Base-by-base conservation (phyloP, 2,797 vertebrate genomes). In the Zenarchopterus dispar region DNA sequence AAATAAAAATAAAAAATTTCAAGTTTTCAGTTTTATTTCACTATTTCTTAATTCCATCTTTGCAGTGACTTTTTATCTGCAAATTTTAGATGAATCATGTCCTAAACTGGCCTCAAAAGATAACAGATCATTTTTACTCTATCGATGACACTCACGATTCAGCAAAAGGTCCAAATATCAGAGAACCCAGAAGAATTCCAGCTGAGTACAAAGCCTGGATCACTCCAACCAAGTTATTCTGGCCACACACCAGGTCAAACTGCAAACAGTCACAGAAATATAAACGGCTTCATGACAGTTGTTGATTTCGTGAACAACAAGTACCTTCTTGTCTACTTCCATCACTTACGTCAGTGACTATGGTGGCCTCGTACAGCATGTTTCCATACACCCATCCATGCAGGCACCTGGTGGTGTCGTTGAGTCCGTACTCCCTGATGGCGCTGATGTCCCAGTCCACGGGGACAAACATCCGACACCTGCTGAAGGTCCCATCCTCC, bases 391-490 rank as follows among this genome's bases (percentile, higher is more conserved):
- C 88, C 94, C 95, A 96, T 56, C 95, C 94, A 1, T 56, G 31
- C 59, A 52, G 74, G n/a, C 95, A 96, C 5, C 47, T 44, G 44
- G 92, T 80, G 0, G 94, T 96, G 22, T 79, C 28, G 0, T 94
- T 95, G 19, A 95, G 93, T 23, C 92, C 90, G 0, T 87, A 80
- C 0, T 75, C 59, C 71, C 87, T 8, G 75, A 96, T 93, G 66
- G 81, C 67, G 0, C 64, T 13, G 0, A 96, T 89, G 75, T 92
- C 86, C 93, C 92, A 81, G 22, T 90, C 81, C 63, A 89, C 88
- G 0, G 94, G 95, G 2, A 80, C 50, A 63, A 94, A 96, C 95
- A 93, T 95, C 62, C 31, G 75, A 84, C 96, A 96, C 82, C 86
- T 80, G 77, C 94, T 90, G 0, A 93, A 93, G 0, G 41, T 48